Conservation (phyloP, 2,888 invertebrate species). For the Megaustenia siamemsis region DNA sequence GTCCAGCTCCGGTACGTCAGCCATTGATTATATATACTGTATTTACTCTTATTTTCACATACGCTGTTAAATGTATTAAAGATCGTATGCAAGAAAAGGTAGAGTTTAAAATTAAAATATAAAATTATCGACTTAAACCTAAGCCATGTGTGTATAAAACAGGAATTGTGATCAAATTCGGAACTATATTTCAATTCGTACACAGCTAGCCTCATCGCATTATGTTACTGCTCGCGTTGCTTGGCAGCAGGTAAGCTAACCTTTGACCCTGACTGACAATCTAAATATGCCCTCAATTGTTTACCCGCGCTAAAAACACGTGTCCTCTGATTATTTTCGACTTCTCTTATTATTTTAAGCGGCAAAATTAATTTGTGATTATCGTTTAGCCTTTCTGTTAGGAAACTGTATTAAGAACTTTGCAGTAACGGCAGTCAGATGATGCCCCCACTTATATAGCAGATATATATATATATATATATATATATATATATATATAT, state of each 20-base stretch:
- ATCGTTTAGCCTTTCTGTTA: too few relatives aligned
- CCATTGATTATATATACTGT: conserved; percentile 19
- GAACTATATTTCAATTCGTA: conserved; percentile 24
- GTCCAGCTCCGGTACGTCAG: conserved; percentile 28
- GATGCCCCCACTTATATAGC: too few relatives aligned
- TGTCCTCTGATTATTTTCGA: too few relatives aligned
- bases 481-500: too few relatives aligned
- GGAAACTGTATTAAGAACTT: too few relatives aligned
- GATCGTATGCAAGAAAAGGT: background rate
- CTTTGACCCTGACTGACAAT: conserved; percentile 66
- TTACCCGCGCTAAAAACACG: conserved; percentile 36
- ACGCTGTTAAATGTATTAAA: background rate
- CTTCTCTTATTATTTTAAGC: too few relatives aligned
- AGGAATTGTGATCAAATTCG: background rate
- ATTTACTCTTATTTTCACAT: background rate
- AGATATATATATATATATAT: too few relatives aligned
- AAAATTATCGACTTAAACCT: too few relatives aligned
- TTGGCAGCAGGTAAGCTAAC: conserved; percentile 71
- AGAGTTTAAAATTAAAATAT: background rate
- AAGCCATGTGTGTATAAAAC: too few relatives aligned
- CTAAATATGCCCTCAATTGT: background rate
- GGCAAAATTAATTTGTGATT: too few relatives aligned
- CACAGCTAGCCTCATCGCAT: background rate
- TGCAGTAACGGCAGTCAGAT: too few relatives aligned
- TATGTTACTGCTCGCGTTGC: conserved; percentile 60